Base-by-base conservation (phyloP, 1,140 invertebrate species). In the Drosophila pseudoananassae region DNA sequence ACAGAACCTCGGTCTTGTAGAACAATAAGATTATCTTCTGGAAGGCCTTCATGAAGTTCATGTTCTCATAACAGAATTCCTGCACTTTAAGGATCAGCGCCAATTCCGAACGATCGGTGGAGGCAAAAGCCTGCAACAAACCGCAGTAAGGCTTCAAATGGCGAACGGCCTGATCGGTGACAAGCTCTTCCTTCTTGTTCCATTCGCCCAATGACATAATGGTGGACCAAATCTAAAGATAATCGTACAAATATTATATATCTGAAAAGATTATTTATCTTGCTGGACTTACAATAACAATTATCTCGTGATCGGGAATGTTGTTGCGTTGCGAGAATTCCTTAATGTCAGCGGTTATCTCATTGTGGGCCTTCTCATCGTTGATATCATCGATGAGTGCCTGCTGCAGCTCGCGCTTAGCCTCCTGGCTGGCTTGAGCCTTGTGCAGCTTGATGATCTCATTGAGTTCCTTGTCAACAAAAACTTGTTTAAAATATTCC, bases 41-140 rank as follows among this genome's bases (percentile, higher is more conserved):
- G 95, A 99, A 99, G 92, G 97, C 97, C 92, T 98, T 98, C 96
- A 99, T 98, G 92, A 99, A 99, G 92, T 97, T 98, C 97, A 99
- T 99, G 93, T 99, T 99, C 90, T 98, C 98, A 92, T 99, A 99
- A 93, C 98, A 99, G 93, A 97, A 99, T 91, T 99, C 98, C 93
- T 99, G 98, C 78, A 99, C 96, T 92, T 97, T 97, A 51, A 97
- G 93, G 81, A 99, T 94, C 50, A 99, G 94, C 47, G 95, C 95
- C 80, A 98, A 93, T 93, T 99, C 97, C 52, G 97, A 96, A 84
- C 95, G 96, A 76, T 95, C 95, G 71, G 95, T 96, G 80, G 94
- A 94, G 70, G 97, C 96, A 88, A 99, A 98, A 12, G 97, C 96
- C 72, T 95, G 95, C 91, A 99, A 95, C 63, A 99, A 93, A 45